Conservation (phyloP, 2,113 vertebrate genomes). For the Cyanoramphus novaezelandiae region DNA sequence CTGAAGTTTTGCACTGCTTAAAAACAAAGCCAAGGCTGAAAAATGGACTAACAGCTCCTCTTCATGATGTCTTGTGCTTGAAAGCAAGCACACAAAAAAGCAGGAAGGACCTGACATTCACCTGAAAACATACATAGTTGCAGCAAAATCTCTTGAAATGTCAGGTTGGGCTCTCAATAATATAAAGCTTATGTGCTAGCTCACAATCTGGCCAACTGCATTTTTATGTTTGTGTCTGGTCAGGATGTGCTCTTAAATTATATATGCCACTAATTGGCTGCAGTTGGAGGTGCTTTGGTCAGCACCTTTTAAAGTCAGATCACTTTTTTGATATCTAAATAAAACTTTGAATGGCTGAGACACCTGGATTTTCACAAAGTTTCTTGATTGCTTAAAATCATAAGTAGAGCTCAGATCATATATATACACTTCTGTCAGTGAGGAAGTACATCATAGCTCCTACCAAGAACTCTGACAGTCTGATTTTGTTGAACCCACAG, state of each 20-base stretch:
- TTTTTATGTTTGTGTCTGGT: neutral
- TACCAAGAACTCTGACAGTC: neutral
- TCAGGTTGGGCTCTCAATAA: neutral
- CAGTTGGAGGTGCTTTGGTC: neutral
- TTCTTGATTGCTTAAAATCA: neutral
- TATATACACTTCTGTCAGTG: neutral
- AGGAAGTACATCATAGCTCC: neutral
- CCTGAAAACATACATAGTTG: neutral
- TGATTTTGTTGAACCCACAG: neutral
- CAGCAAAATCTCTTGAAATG: neutral
- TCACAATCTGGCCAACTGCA: neutral
- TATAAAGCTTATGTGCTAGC: neutral
- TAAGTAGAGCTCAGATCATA: neutral
- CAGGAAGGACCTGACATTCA: neutral
- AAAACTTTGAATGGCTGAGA: neutral
- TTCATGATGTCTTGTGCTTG: neutral
- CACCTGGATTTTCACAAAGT: neutral
- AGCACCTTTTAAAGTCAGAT: neutral
- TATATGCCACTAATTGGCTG: neutral
- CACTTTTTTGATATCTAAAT: neutral
- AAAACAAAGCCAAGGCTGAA: neutral
- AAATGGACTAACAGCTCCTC: neutral
- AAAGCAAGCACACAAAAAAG: neutral
- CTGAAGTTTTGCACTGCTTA: neutral
- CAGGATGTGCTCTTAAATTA: conserved; percentile 2